Percentiles rank a stretch among this genome's conserved stretches.
Evolutionary conservation across 2,797 vertebrate species (phyloP).

Genomic region (Peromyscus nudipes): DNA sequence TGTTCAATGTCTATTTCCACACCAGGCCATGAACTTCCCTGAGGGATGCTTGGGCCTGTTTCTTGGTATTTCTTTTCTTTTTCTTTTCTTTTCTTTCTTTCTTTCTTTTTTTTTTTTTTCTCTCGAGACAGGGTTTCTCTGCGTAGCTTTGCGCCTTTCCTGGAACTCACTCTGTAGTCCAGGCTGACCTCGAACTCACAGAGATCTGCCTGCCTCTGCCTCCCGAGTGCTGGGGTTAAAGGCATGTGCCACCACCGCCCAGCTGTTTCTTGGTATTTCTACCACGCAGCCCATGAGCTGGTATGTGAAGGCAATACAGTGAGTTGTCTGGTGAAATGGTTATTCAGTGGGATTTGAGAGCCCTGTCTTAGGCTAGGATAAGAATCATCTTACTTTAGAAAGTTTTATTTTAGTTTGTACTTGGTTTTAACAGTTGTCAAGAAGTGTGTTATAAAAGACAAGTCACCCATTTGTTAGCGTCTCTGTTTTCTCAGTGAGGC

Average conservation of each 20-base stretch:
- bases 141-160: too few species aligned
- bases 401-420: constrained; percentile 26
- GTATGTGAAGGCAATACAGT: background rate
- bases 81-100: too few species aligned
- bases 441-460: background rate
- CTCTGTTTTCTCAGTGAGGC: background rate
- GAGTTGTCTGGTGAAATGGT: constrained; percentile 10
- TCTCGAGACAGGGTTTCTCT: too few species aligned
- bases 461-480: background rate
- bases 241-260: too few species aligned
- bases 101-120: too few species aligned
- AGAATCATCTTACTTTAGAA: background rate
- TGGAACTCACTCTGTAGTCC: too few species aligned
- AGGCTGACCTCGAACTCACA: too few species aligned
- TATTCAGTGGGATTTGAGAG: background rate
- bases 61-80: background rate
- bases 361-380: background rate
- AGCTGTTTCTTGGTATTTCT: background rate
- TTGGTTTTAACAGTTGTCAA: background rate
- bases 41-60: background rate
- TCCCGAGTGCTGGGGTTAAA: too few species aligned
- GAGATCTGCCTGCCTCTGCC: too few species aligned
- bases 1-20: background rate
- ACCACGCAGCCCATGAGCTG: background rate
- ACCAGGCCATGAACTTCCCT: background rate